Evolutionary conservation across 2,888 invertebrate genomes (phyloP).

Genomic region (Frankliniella fusca): DNA sequence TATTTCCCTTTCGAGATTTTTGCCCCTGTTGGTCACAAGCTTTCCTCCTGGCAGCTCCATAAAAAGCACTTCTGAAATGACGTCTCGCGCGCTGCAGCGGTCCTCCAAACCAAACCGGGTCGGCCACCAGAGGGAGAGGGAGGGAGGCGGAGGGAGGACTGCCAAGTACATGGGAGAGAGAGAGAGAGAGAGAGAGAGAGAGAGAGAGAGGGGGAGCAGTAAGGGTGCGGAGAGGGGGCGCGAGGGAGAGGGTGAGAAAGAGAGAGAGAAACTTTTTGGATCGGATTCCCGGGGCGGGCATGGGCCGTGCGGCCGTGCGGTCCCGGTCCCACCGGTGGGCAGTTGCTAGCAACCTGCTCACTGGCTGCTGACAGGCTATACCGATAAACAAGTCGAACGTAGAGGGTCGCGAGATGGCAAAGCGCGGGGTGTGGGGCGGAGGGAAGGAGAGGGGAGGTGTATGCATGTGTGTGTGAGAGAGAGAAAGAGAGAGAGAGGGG

Average conservation of each 20-base stretch:
- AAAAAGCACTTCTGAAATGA: no score
- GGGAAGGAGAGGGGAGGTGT: no score
- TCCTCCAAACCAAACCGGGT: neutral
- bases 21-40: no score
- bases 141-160: neutral
- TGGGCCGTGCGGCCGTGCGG: neutral
- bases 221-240: neutral
- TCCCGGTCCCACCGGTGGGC: neutral
- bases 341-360: neutral
- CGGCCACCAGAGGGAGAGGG: neutral
- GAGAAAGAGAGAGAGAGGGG: no score
- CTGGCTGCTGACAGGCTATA: conserved; percentile 10
- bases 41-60: no score
- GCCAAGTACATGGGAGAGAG: neutral
- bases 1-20: no score
- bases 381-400: conserved; percentile 12
- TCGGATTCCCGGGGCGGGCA: neutral
- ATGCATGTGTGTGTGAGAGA: no score
- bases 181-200: neutral
- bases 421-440: neutral
- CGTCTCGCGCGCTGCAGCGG: no score
- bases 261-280: no score
- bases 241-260: neutral
- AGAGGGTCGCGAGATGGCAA: conserved; percentile 1
- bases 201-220: neutral